These are phyloP conservation scores for Hofmannophila pseudospretella DNA, from an alignment of 2,888 invertebrate genomes.

Conservation along the genomic window DNA sequence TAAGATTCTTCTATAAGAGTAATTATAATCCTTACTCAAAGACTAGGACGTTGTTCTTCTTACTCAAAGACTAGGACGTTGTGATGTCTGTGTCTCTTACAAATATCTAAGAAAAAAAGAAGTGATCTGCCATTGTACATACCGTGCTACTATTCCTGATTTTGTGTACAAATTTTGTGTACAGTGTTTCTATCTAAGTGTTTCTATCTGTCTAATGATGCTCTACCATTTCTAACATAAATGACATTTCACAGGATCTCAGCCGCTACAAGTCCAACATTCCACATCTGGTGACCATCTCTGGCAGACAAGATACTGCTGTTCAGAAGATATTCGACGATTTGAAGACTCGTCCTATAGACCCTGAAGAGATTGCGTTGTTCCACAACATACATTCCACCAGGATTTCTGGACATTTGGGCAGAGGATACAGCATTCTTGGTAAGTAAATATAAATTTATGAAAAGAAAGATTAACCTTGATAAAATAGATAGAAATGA, in stretches of 20 bases:
- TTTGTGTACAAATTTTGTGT: no score
- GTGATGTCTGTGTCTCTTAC: no score
- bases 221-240: not conserved
- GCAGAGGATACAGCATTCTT: constrained; percentile 49
- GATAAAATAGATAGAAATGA: no score
- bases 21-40: no score
- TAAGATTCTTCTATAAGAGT: no score
- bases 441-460: constrained; percentile 37
- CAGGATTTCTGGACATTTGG: constrained; percentile 47
- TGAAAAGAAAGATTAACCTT: no score
- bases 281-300: constrained; percentile 46
- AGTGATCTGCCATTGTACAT: no score
- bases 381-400: constrained; percentile 47
- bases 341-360: constrained; percentile 45
- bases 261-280: constrained; percentile 39
- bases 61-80: no score
- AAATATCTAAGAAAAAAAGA: no score
- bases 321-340: constrained; percentile 36
- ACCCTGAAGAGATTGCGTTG: constrained; percentile 54
- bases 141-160: no score
- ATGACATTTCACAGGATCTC: constrained; percentile 29
- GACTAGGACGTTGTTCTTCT: no score
- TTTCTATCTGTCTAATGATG: not conserved
- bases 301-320: constrained; percentile 42
- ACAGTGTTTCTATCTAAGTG: not conserved